These are phyloP conservation scores for Carabus problematicus DNA, from an alignment of 2,888 invertebrate genomes.

Conservation along the genomic window DNA sequence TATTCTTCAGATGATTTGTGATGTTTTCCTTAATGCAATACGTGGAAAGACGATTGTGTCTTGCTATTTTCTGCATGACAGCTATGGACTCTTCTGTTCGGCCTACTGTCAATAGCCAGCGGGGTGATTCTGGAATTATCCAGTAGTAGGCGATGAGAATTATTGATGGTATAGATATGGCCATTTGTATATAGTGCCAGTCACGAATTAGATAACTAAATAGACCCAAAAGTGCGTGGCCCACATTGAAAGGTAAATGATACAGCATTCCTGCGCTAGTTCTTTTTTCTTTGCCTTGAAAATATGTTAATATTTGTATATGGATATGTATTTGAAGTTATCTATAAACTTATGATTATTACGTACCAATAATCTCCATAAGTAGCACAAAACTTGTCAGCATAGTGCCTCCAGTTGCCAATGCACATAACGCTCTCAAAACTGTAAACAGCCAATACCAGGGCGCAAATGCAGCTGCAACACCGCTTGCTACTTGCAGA, in stretches of 20 bases:
- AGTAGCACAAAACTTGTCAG: conserved; percentile 70
- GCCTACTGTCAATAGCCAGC: conserved; percentile 77
- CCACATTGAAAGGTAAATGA: conserved; percentile 67
- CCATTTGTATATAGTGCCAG: conserved; percentile 65
- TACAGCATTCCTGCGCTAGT: conserved; percentile 65
- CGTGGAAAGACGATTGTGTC: conserved; percentile 27
- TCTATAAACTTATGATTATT: conserved; percentile 1
- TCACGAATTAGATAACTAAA: conserved; percentile 64
- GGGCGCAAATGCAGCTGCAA: conserved; percentile 64
- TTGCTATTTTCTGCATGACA: conserved; percentile 61
- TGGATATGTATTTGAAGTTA: neutral
- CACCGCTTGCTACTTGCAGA: conserved; percentile 64
- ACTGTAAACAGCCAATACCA: conserved; percentile 68
- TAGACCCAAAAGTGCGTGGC: conserved; percentile 63
- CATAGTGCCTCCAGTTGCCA: conserved; percentile 71
- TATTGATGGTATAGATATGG: conserved; percentile 65
- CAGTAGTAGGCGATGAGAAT: conserved; percentile 70
- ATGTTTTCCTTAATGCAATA: conserved; percentile 30
- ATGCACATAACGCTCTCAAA: conserved; percentile 66
- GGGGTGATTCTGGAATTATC: conserved; percentile 79
- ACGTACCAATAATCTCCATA: conserved; percentile 67
- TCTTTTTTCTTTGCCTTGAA: conserved; percentile 58
- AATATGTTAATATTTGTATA: conserved; percentile 9
- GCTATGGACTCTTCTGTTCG: conserved; percentile 67
- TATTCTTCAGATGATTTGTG: conserved; percentile 19